Conservation (phyloP, 2,888 invertebrate genomes). For the Cyclophora punctaria region DNA sequence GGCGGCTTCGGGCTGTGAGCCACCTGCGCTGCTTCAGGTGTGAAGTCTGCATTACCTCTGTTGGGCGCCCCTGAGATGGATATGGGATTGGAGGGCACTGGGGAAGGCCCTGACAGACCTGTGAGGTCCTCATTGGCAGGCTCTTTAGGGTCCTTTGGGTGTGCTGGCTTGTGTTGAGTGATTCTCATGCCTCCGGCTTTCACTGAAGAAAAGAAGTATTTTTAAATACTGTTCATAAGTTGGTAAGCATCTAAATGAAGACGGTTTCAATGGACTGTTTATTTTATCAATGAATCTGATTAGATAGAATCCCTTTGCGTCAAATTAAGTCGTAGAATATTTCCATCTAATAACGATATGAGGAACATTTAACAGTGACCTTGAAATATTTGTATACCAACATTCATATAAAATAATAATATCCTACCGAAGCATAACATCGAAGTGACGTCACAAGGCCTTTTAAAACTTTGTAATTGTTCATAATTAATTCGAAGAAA, state of each 20-base stretch:
- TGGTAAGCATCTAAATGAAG: background rate
- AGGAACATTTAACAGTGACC: slow-evolving; percentile 24
- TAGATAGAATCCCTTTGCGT: background rate
- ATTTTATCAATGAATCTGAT: background rate
- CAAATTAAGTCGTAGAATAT: slow-evolving; percentile 1
- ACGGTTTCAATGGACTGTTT: background rate
- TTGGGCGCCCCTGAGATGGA: slow-evolving; percentile 87
- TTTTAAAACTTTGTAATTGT: slow-evolving; percentile 3
- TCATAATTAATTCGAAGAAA: no score
- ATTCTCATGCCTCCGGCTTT: slow-evolving; percentile 96
- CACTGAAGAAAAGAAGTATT: slow-evolving; percentile 64
- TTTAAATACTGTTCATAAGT: background rate
- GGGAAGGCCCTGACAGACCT: slow-evolving; percentile 81
- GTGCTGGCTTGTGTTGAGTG: slow-evolving; percentile 87
- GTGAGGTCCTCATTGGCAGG: slow-evolving; percentile 81
- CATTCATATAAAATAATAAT: slow-evolving; percentile 18
- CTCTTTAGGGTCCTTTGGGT: slow-evolving; percentile 78
- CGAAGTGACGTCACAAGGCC: slow-evolving; percentile 22
- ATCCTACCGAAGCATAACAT: slow-evolving; percentile 6
- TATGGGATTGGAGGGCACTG: slow-evolving; percentile 84
- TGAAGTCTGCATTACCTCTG: slow-evolving; percentile 87
- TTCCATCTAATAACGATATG: background rate
- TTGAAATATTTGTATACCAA: slow-evolving; percentile 47
- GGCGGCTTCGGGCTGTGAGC: slow-evolving; percentile 89
- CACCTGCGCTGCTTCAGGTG: slow-evolving; percentile 89